Evolutionary conservation across 2,113 vertebrate species (phyloP).

Genomic region (Hiodon tergisus): DNA sequence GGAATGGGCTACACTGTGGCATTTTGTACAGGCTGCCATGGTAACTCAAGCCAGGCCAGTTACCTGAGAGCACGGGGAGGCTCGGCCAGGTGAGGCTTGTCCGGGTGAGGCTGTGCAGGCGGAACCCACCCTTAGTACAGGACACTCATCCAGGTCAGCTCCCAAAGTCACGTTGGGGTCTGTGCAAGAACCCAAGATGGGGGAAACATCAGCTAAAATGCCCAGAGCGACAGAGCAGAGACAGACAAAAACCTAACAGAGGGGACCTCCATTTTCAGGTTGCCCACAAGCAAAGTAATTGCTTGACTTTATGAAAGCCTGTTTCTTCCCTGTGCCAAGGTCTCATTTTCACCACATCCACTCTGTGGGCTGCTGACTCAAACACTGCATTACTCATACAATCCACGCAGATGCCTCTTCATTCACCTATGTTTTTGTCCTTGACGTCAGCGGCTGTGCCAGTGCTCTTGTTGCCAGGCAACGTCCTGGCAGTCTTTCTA

Average conservation of each 20-base stretch:
- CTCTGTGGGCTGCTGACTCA: background rate
- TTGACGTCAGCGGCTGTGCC: slow-evolving; percentile 50
- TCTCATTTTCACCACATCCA: background rate
- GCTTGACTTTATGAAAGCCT: too few species aligned
- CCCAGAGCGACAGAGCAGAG: too few species aligned
- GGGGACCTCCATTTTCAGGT: too few species aligned
- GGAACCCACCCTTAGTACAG: slow-evolving; percentile 48
- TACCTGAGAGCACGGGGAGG: slow-evolving; percentile 61
- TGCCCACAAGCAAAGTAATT: too few species aligned
- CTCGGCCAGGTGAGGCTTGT: slow-evolving; percentile 33
- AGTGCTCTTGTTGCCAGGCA: slow-evolving; percentile 20
- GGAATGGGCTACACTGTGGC: too few species aligned
- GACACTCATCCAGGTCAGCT: slow-evolving; percentile 42
- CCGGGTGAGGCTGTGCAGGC: slow-evolving; percentile 18
- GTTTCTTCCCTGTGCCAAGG: background rate
- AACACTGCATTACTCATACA: too few species aligned
- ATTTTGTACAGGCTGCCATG: too few species aligned
- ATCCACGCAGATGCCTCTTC: background rate
- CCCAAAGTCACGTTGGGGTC: slow-evolving; percentile 49
- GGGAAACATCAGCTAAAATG: background rate
- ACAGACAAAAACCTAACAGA: background rate
- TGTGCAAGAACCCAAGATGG: slow-evolving; percentile 39
- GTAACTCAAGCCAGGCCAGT: background rate
- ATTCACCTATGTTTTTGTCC: slow-evolving; percentile 72
- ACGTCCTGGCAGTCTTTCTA: slow-evolving; percentile 51